These are phyloP conservation scores for Oceanodroma tethys DNA, from an alignment of 2,113 vertebrate species.

Conservation along the genomic window DNA sequence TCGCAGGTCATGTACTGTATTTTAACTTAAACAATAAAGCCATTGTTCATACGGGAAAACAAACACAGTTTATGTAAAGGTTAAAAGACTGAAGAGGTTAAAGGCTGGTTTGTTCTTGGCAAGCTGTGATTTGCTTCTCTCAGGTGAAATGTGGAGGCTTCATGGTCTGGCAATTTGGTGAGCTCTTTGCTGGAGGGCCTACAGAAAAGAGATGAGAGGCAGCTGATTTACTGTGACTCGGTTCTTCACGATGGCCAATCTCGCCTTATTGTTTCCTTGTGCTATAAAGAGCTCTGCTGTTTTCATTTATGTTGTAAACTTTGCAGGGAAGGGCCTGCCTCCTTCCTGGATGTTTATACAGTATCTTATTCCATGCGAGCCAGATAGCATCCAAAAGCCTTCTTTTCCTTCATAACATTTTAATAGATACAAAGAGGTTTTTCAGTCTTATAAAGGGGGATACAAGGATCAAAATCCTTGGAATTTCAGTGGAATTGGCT, in stretches of 20 bases:
- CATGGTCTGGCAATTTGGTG: background rate
- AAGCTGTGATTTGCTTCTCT: background rate
- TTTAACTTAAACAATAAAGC: conserved; percentile 71
- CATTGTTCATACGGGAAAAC: conserved; percentile 74
- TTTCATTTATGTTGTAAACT: background rate
- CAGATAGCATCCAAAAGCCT: background rate
- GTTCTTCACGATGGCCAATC: background rate
- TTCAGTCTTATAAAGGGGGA: background rate
- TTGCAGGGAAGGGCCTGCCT: background rate
- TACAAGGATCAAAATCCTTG: background rate
- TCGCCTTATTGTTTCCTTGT: background rate
- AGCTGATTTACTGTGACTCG: background rate
- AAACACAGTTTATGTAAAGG: conserved; percentile 63
- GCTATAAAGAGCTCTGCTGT: background rate
- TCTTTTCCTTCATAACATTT: background rate
- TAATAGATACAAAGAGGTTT: background rate
- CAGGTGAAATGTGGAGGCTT: conserved; percentile 21
- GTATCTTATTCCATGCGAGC: background rate
- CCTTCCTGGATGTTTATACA: background rate
- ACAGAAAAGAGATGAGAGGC: background rate
- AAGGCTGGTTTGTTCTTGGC: conserved; percentile 53
- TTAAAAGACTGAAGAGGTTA: conserved; percentile 60
- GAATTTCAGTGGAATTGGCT: background rate
- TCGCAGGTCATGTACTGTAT: conserved; percentile 65
- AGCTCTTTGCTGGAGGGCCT: background rate